A percentile compares a stretch with the other conserved stretches of the same genome.
Evolutionary conservation across 1,140 invertebrate genomes (phyloP).

Genomic region (Eulimnadia texana): DNA sequence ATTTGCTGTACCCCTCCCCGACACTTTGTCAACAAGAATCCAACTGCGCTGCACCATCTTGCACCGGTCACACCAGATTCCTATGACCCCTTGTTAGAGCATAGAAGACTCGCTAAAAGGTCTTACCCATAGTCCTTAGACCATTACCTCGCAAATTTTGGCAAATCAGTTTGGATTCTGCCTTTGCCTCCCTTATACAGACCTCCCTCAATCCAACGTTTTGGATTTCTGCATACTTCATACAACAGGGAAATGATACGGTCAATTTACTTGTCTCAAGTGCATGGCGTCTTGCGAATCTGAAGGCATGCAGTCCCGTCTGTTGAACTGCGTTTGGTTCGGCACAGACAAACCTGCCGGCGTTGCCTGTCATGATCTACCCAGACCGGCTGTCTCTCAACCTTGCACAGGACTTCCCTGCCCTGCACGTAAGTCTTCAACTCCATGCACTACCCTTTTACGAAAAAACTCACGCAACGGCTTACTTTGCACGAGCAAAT

Average conservation of each 20-base stretch:
- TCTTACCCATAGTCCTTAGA: no score
- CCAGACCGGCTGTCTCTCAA: slow-evolving; percentile 3
- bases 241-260: no score
- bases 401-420: slow-evolving; percentile 13
- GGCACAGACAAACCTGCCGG: slow-evolving; percentile 63
- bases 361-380: slow-evolving; percentile 51
- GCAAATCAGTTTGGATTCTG: no score
- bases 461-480: no score
- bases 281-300: slow-evolving; percentile 59
- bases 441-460: not conserved
- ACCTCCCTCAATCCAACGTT: no score
- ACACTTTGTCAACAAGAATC: slow-evolving; percentile 5
- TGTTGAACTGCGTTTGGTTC: slow-evolving; percentile 75
- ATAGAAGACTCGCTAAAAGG: no score
- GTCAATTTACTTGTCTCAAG: slow-evolving; percentile 31
- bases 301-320: slow-evolving; percentile 61
- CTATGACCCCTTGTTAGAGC: no score
- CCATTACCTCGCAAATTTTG: no score
- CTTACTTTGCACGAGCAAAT: no score
- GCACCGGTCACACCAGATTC: not conserved
- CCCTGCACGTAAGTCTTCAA: slow-evolving; percentile 10
- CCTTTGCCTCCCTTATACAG: no score
- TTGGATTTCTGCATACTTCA: no score
- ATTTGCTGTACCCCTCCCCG: not conserved
- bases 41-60: slow-evolving; percentile 9